Percentiles rank a stretch among this genome's conserved stretches.
Conservation (phyloP, 2,797 vertebrate genomes). For the Parambassis ranga region DNA sequence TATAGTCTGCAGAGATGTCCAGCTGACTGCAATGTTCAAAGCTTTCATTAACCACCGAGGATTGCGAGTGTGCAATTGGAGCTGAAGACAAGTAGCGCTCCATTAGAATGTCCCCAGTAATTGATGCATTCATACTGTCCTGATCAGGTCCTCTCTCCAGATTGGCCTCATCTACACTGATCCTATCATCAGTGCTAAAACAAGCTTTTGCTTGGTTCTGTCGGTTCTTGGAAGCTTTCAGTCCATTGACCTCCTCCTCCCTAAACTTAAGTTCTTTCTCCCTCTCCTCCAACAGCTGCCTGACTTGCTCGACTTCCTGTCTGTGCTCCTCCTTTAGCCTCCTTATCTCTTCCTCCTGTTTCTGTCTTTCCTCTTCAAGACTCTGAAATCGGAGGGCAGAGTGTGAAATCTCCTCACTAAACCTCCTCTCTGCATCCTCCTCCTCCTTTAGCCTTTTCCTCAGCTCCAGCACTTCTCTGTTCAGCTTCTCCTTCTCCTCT, state of each 20-base stretch:
- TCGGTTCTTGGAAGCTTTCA: constrained; percentile 66
- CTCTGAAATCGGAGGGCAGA: constrained; percentile 54
- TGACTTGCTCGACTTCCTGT: constrained; percentile 54
- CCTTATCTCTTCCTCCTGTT: constrained; percentile 58
- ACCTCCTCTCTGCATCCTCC: constrained; percentile 45
- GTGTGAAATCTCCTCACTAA: constrained; percentile 48
- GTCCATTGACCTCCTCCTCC: constrained; percentile 48
- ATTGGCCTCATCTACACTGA: constrained; percentile 6
- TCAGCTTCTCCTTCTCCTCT: constrained; percentile 80
- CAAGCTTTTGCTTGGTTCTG: constrained; percentile 61
- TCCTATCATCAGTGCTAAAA: constrained; percentile 16
- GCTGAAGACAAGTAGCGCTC: constrained; percentile 80
- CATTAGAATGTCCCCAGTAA: constrained; percentile 68
- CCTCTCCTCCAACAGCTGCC: constrained; percentile 61
- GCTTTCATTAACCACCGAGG: constrained; percentile 61
- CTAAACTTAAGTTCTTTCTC: constrained; percentile 62
- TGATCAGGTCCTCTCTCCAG: constrained; percentile 37
- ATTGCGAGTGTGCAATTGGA: constrained; percentile 36
- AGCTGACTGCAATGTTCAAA: constrained; percentile 59
- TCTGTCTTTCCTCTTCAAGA: constrained; percentile 61
- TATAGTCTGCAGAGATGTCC: constrained; percentile 69
- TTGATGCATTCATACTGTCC: constrained; percentile 40
- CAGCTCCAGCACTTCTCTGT: constrained; percentile 77
- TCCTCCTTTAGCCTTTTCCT: constrained; percentile 67
- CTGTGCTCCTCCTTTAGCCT: constrained; percentile 55